Evolutionary conservation across 2,888 invertebrate species (phyloP), one percentile per base, ranked within the genome.

Genomic region (Trissolcus japonicus): DNA sequence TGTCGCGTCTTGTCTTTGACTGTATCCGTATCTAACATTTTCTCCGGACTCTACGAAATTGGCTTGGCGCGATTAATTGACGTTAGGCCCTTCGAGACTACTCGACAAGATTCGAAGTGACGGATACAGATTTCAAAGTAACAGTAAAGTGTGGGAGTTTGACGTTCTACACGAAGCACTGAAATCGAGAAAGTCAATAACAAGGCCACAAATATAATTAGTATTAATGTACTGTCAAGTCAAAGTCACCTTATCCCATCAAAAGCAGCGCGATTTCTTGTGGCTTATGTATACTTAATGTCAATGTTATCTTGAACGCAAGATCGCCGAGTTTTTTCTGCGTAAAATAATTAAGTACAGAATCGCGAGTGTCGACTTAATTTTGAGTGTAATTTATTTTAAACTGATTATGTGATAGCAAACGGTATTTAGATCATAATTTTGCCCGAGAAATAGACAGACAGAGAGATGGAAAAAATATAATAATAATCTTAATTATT

Each of bases 51-150:
- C 78, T 80, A 61, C 80, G 79, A 85, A 85, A 87, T 87, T 87
- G 86, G 85, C 85, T 82, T 81, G 85, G 80, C 82, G 81, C 85
- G 87, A 88, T 88, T 88, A 88, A 88, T 87, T 85, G 87, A 86
- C 85, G 82, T 80, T 80, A 80, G 83, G 75, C 83, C 83, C 85
- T 82, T 81, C 81, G 83, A 83, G 85, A 84, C 82, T 82, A 76
- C 82, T 80, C 80, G 82, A 83, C 82, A 82, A 83, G 84, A 87
- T 85, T 86, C 84, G 83, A 84, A 85, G 69, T 80, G 87, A 87
- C 87, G 85, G 83, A 25, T 79, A 76, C 79, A 81, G 78, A 83
- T 83, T 84, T 81, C 83, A 71, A 79, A 80, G 81, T 81, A 83
- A 82, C 80, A 77, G 81, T 19, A 66, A 73, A 57, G 66, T 62